A percentile compares a stretch with the other conserved stretches of the same genome.
Evolutionary conservation across 2,113 vertebrate species (phyloP).

Genomic region (Platysteira castanea): DNA sequence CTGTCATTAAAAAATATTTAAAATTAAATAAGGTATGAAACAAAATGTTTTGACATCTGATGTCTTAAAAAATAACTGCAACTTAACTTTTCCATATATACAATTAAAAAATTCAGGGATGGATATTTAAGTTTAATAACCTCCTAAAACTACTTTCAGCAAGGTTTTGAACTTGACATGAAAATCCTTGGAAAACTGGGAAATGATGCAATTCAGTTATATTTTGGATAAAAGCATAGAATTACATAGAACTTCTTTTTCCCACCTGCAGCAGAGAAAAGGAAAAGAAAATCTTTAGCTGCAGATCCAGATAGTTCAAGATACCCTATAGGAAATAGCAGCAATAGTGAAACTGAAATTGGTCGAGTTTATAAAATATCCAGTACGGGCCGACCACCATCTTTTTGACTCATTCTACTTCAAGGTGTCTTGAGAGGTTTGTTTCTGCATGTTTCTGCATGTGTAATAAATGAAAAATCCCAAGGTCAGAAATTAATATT

Average conservation of each 20-base stretch:
- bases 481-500: neutral
- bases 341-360: neutral
- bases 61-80: neutral
- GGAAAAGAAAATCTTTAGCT: neutral
- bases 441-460: neutral
- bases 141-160: neutral
- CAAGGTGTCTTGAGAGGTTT: neutral
- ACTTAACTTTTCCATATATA: neutral
- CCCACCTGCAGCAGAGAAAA: neutral
- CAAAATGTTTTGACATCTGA: neutral
- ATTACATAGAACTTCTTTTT: neutral
- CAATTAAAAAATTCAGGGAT: neutral
- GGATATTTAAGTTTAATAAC: neutral
- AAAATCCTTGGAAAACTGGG: neutral
- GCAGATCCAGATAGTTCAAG: neutral
- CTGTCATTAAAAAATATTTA: neutral
- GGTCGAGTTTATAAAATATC: neutral
- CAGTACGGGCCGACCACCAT: neutral
- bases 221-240: neutral
- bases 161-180: neutral
- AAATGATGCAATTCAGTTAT: neutral
- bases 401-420: neutral
- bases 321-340: neutral
- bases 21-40: neutral
- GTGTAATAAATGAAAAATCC: neutral